phyloP scores from a whole-genome alignment of 2,113 vertebrate genomes.

The Smithornis capensis region DNA sequence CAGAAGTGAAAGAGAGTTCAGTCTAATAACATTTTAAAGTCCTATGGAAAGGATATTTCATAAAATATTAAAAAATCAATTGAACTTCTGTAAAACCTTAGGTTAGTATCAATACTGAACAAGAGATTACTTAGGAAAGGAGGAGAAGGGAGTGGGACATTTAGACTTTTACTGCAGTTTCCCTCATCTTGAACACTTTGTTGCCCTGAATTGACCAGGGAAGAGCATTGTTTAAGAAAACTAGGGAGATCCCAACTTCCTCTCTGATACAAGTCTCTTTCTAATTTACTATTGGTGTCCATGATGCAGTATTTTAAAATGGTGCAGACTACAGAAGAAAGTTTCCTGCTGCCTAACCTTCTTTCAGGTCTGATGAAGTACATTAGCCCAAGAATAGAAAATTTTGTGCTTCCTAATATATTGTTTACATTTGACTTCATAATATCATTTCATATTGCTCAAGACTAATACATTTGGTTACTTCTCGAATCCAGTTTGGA shows the following conservation, averaged over 20 bases:
- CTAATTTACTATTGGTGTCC: not conserved
- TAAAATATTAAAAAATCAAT: slow-evolving; percentile 53
- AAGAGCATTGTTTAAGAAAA: not conserved
- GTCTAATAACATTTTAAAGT: slow-evolving; percentile 50
- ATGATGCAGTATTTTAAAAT: not conserved
- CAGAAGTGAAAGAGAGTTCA: slow-evolving; percentile 59
- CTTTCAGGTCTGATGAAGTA: not conserved
- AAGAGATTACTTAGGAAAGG: not conserved
- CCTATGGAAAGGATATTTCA: slow-evolving; percentile 6
- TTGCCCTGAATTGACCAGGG: not conserved
- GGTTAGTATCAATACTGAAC: not conserved
- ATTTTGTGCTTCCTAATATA: not conserved
- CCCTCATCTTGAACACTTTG: not conserved
- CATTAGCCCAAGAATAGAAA: not conserved
- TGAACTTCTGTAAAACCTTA: slow-evolving; percentile 36
- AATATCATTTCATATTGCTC: not conserved
- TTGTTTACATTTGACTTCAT: not conserved
- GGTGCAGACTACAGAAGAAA: not conserved
- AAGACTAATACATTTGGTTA: not conserved
- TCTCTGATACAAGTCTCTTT: not conserved
- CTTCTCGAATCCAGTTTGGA: not conserved
- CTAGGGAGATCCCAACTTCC: not conserved
- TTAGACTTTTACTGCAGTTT: not conserved
- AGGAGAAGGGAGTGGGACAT: not conserved
- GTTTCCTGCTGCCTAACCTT: not conserved